phyloP scores from a whole-genome alignment of 2,888 invertebrate species.

The Micoletzkya japonica region DNA sequence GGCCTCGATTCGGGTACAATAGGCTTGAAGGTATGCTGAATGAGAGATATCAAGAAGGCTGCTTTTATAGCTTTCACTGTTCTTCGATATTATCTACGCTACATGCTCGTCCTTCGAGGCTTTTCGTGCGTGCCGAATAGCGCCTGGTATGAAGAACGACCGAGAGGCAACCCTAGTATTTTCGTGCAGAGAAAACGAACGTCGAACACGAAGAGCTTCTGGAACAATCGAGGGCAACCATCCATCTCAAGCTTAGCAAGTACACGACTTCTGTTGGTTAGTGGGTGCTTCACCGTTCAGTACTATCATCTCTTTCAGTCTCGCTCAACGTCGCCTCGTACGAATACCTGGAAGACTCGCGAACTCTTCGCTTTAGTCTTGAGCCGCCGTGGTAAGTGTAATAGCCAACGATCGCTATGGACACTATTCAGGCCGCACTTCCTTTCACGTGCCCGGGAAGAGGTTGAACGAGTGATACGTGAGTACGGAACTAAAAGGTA shows the following conservation, averaged over 20 bases:
- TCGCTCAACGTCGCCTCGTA: neutral
- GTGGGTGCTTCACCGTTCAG: neutral
- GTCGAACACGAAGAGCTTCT: conserved; percentile 15
- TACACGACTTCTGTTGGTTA: conserved; percentile 28
- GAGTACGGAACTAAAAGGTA: no score
- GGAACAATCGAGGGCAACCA: conserved; percentile 33
- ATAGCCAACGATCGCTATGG: neutral
- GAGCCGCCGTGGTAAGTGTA: neutral
- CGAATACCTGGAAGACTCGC: neutral
- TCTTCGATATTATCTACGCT: conserved; percentile 68
- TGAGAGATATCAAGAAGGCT: neutral
- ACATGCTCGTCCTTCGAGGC: conserved; percentile 64
- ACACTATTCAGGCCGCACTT: neutral
- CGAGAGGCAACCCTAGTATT: neutral
- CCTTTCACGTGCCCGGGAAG: no score
- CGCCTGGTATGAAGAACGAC: neutral
- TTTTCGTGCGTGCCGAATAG: conserved; percentile 52
- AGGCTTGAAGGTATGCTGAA: conserved; percentile 65
- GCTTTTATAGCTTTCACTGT: conserved; percentile 67
- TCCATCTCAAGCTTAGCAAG: conserved; percentile 36
- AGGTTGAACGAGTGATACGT: neutral
- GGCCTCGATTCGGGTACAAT: conserved; percentile 68
- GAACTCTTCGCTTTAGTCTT: neutral
- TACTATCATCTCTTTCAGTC: conserved; percentile 17
- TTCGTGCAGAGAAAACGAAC: conserved; percentile 32